These are phyloP conservation scores for Elysia chlorotica DNA, from an alignment of 1,140 invertebrate genomes.

Conservation along the genomic window DNA sequence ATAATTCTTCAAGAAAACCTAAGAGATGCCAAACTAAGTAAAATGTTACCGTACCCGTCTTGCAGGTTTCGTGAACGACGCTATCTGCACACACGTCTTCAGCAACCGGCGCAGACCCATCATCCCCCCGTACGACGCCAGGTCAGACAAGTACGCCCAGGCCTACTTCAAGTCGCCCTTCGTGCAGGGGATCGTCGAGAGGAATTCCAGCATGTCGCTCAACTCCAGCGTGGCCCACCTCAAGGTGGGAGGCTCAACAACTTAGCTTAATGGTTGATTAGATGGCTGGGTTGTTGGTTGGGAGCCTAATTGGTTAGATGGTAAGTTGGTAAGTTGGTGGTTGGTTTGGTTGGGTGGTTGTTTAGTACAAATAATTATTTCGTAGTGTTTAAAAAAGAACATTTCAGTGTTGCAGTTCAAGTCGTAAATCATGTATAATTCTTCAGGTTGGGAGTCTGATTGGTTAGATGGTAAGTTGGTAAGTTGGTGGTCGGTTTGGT, in stretches of 20 bases:
- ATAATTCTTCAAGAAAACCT: too few species aligned
- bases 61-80: constrained; percentile 7
- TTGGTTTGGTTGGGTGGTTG: background rate
- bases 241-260: background rate
- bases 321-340: background rate
- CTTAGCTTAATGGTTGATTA: background rate
- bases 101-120: constrained; percentile 29
- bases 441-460: too few species aligned
- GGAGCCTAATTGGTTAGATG: background rate
- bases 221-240: background rate
- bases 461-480: too few species aligned
- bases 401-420: too few species aligned
- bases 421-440: too few species aligned
- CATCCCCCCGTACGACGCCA: constrained; percentile 47
- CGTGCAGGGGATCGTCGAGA: constrained; percentile 36
- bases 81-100: background rate
- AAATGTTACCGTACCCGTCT: background rate
- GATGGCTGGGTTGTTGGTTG: too few species aligned
- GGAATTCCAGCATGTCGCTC: constrained; percentile 1
- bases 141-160: constrained; percentile 41
- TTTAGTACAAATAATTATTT: background rate
- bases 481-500: too few species aligned
- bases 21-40: background rate
- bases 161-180: constrained; percentile 51
- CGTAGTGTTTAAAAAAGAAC: too few species aligned